Conservation (phyloP, 2,113 vertebrate species). For the Panurus biarmicus region DNA sequence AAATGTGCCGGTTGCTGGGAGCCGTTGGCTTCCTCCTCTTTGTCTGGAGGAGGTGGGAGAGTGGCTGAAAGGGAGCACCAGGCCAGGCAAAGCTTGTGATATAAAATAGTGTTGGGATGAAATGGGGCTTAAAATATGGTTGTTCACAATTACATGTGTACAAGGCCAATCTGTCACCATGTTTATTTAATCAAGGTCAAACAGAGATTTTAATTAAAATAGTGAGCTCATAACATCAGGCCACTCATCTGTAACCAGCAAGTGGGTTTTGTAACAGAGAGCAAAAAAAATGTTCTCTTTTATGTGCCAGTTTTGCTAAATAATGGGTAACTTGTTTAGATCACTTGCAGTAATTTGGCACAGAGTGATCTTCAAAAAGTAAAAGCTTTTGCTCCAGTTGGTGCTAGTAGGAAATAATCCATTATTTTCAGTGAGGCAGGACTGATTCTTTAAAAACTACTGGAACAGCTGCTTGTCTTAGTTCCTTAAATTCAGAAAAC, state of each 20-base stretch:
- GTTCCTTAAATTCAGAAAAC: not conserved
- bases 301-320: not conserved
- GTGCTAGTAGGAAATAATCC: not conserved
- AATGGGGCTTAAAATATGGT: not conserved
- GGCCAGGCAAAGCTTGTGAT: not conserved
- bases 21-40: not conserved
- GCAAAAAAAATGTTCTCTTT: not conserved
- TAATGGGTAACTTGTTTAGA: not conserved
- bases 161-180: not conserved
- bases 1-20: not conserved
- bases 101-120: not conserved
- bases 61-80: not conserved
- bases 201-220: conserved; percentile 18
- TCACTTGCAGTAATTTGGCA: not conserved
- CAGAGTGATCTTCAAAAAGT: not conserved
- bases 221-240: not conserved
- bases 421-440: not conserved
- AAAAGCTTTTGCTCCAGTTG: not conserved
- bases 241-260: not conserved
- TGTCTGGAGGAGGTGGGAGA: not conserved
- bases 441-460: not conserved
- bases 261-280: not conserved
- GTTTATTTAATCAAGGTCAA: conserved; percentile 12
- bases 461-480: not conserved
- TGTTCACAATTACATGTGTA: not conserved